Percentiles rank a stretch among this genome's conserved stretches.
phyloP scores from a whole-genome alignment of 2,888 invertebrate genomes.

The Eugnorisma glareosa region DNA sequence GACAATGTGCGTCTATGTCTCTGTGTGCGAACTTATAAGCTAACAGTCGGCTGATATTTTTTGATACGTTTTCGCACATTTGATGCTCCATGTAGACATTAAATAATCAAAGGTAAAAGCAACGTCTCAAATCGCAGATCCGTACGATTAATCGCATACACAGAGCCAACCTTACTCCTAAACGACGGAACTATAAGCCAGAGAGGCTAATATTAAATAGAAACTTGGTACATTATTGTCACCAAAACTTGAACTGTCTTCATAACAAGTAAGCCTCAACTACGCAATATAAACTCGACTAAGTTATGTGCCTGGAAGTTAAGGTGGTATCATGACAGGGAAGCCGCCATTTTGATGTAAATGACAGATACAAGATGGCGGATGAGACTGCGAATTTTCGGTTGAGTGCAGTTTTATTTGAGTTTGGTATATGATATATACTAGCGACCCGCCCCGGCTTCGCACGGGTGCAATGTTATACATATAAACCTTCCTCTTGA shows the following conservation, averaged over 20 bases:
- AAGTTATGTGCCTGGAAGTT: conserved; percentile 54
- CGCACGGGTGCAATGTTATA: too few species aligned
- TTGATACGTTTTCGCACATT: too few species aligned
- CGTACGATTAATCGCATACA: conserved; percentile 8
- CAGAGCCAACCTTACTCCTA: conserved; percentile 15
- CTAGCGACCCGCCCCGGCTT: too few species aligned
- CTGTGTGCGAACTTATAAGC: too few species aligned
- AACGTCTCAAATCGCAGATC: background rate
- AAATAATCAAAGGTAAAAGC: too few species aligned
- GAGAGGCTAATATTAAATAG: conserved; percentile 58
- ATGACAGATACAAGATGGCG: conserved; percentile 27
- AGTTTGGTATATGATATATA: background rate
- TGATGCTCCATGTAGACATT: too few species aligned
- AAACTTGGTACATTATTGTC: conserved; percentile 66
- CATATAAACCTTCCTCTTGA: too few species aligned
- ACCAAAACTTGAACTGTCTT: conserved; percentile 58
- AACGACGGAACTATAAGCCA: conserved; percentile 41
- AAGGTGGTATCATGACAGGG: conserved; percentile 42
- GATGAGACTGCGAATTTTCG: conserved; percentile 28
- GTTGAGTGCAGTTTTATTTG: conserved; percentile 27
- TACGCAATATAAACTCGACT: conserved; percentile 49
- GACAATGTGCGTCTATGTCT: too few species aligned
- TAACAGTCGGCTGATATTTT: too few species aligned
- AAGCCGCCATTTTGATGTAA: conserved; percentile 57
- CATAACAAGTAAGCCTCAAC: conserved; percentile 58